Conservation (phyloP, 92 coral and sea anemone species). For the Paramuricea clavata region DNA sequence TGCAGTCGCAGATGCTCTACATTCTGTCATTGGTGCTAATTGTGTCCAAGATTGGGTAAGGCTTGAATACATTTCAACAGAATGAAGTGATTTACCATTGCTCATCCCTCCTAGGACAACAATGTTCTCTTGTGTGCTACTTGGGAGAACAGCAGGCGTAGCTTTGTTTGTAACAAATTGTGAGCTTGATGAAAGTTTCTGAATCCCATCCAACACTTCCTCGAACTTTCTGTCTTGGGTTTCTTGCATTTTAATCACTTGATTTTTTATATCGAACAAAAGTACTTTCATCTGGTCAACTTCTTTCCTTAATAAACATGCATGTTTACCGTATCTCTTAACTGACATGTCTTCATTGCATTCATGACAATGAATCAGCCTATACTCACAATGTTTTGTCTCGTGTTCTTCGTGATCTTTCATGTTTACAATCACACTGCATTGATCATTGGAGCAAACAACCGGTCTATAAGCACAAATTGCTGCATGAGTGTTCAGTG, state of each 20-base stretch:
- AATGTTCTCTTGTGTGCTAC: not conserved
- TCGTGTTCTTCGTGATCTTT: slow-evolving; percentile 1
- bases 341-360: slow-evolving; percentile 1
- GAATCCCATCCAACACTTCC: not conserved
- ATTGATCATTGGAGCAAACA: slow-evolving; percentile 4
- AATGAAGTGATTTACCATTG: not conserved
- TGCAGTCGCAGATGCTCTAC: not conserved
- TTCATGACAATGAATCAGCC: not conserved
- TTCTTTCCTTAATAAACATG: not conserved
- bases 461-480: not conserved
- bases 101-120: slow-evolving; percentile 11
- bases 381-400: not conserved
- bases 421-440: slow-evolving; percentile 8
- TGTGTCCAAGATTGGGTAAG: not conserved
- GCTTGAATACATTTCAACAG: slow-evolving; percentile 2
- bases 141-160: not conserved
- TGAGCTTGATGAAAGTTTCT: not conserved
- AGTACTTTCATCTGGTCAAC: not conserved
- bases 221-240: not conserved
- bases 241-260: not conserved
- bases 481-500: not conserved
- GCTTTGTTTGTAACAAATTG: not conserved
- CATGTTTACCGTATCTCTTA: not conserved
- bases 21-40: not conserved
- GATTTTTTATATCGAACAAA: not conserved